Evolutionary conservation across 2,888 invertebrate species (phyloP), one percentile per base, ranked within the genome.

Genomic region (Amphipoea oculea): DNA sequence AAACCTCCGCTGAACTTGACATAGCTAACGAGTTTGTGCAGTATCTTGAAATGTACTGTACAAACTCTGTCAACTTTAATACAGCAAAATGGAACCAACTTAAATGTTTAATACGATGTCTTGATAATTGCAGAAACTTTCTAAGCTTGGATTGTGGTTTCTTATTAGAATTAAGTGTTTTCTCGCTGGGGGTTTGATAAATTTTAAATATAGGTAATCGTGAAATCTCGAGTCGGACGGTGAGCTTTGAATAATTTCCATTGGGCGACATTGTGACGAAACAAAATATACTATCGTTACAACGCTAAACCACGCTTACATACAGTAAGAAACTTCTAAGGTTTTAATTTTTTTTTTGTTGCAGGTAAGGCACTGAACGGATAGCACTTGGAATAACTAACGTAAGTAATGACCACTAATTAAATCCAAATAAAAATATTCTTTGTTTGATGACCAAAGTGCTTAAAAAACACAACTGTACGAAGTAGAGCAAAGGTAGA

Each of bases 101-200:
- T 87, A 81, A 83, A 85, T 85, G 80, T 86, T 87, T 89, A 87
- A 89, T 91, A 89, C 89, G 85, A 89, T 88, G 86, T 86, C 87
- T 85, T 85, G 80, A 87, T 89, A 90, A 90, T 91, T 89, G 84
- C 77, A 75, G 83, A 86, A 90, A 89, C 85, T 89, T 89, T 79
- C 81, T 81, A 81, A 88, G 88, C 85, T 83, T 80, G 85, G 90
- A 87, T 89, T 89, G 88, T 84, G 88, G 88, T 86, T 86, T 83
- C 86, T 90, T 84, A 87, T 83, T 82, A 81, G 85, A 87, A 87
- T 87, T 79, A 82, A 85, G 81, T 82, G 81, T 85, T 84, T 76
- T 88, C 82, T 85, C 67, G 73, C 75, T 75, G 73, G 62, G 57
- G 71, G 74, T 70, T 82, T 87, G 84, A 77, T 89, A 87, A 66